Conservation (phyloP, 2,888 invertebrate species). For the Eupelmus urozonus region DNA sequence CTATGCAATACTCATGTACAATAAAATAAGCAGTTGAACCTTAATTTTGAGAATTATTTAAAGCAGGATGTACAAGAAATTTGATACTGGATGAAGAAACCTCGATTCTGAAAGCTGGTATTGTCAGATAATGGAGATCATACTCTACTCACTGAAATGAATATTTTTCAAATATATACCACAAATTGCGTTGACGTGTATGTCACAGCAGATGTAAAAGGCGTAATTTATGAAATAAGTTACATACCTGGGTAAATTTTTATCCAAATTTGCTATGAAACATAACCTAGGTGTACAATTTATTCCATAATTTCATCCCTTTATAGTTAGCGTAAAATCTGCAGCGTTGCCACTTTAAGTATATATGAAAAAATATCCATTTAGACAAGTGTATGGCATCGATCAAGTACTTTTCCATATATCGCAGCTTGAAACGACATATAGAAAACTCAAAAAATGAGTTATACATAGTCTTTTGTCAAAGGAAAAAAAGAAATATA, state of each 20-base stretch:
- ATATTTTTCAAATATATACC: too few relatives aligned
- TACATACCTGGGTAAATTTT: too few relatives aligned
- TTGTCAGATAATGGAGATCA: constrained; percentile 8
- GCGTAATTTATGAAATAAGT: too few relatives aligned
- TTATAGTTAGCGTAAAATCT: too few relatives aligned
- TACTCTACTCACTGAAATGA: too few relatives aligned
- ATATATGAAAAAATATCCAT: too few relatives aligned
- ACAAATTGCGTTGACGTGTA: too few relatives aligned
- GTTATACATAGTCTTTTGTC: constrained; percentile 41
- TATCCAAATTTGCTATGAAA: too few relatives aligned
- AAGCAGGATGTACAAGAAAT: background rate
- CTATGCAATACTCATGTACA: background rate
- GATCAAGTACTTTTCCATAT: constrained; percentile 4
- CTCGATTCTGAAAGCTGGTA: background rate
- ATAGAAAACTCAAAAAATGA: constrained; percentile 8
- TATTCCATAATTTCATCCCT: too few relatives aligned
- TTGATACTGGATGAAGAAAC: background rate
- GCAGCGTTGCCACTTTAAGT: too few relatives aligned
- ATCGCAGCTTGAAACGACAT: background rate
- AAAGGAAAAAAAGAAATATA: constrained; percentile 25
- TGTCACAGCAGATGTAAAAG: background rate
- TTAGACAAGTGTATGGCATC: too few relatives aligned
- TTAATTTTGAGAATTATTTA: constrained; percentile 9
- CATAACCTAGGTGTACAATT: too few relatives aligned
- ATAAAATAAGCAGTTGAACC: background rate